Base-by-base conservation (phyloP, 2,888 invertebrate species). In the Erebia aethiops region DNA sequence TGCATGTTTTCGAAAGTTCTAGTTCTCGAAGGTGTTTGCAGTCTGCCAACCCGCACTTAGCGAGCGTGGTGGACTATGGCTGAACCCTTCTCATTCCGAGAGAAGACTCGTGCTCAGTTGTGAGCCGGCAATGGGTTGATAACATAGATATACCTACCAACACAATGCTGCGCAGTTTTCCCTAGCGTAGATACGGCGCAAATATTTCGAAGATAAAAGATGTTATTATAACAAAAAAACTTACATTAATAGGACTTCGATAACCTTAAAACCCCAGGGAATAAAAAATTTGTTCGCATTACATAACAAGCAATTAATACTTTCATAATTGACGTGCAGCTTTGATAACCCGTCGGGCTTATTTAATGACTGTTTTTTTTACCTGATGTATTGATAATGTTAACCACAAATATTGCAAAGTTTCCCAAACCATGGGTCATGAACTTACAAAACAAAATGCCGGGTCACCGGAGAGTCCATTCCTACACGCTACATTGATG, bases 291-390 rank as follows among this genome's bases (percentile, higher is more conserved):
- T 3, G 52, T 64, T 52, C 41, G 41, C 41, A 64, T 54, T 54
- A 49, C 62, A 62, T 49, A 62, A 62, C 62, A 49, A 62, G 62
- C 9, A 62, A 64, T 64, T 64, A 64, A 54, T 64, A 54, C 10
- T 21, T 13, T 26, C 49, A 49, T 54, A 64, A 54, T 64, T 64
- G 52, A 54, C 41, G 18, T 61, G 21, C 46, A 49, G 14, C 14
- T 11, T 2, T 21, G 62, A 62, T 62, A 62, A 62, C 62, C 62
- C 43, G 18, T 16, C 5, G 11, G 16, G 2, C 13, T 5, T 9
- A 49, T 62, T 26, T 8, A 43, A 61, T 21, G 49, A 11, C 9
- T 43, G 46, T 21, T 18, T 62, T 62, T 60, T 43, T 43, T 43
- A 61, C 61, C 60, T 43, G 43, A 8, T 7, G 14, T 43, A 13